Conservation (phyloP, 2,888 invertebrate species). For the Ceriagrion tenellum region DNA sequence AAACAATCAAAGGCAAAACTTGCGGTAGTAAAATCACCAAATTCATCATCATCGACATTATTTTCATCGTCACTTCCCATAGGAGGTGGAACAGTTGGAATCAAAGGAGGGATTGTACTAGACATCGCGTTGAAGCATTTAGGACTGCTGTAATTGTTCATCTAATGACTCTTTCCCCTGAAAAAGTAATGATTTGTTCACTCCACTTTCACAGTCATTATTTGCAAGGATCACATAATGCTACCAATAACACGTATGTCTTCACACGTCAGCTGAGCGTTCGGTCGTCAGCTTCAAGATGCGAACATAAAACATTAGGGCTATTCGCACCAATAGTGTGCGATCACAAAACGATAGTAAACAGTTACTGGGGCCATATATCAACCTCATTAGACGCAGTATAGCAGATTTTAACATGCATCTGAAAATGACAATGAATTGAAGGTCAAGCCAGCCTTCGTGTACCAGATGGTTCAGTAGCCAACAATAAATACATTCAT, state of each 20-base stretch:
- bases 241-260: background rate
- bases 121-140: slow-evolving; percentile 70
- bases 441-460: background rate
- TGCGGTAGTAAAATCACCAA: slow-evolving; percentile 73
- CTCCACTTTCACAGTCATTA: background rate
- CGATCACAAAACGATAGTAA: background rate
- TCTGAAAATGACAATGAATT: background rate
- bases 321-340: background rate
- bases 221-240: background rate
- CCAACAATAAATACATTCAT: background rate
- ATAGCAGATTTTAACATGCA: background rate
- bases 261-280: background rate
- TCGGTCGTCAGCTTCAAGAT: no score
- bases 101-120: slow-evolving; percentile 81
- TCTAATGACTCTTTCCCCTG: slow-evolving; percentile 26
- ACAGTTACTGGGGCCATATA: no score
- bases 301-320: no score
- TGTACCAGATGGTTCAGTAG: background rate
- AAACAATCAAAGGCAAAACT: slow-evolving; percentile 76
- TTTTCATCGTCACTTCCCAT: slow-evolving; percentile 80
- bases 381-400: no score
- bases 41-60: slow-evolving; percentile 79
- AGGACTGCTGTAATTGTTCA: background rate
- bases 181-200: background rate
- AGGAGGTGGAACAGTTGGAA: slow-evolving; percentile 84